Percentiles rank a stretch among this genome's conserved stretches.
Conservation (phyloP, 2,888 invertebrate genomes). For the Formica aserva region DNA sequence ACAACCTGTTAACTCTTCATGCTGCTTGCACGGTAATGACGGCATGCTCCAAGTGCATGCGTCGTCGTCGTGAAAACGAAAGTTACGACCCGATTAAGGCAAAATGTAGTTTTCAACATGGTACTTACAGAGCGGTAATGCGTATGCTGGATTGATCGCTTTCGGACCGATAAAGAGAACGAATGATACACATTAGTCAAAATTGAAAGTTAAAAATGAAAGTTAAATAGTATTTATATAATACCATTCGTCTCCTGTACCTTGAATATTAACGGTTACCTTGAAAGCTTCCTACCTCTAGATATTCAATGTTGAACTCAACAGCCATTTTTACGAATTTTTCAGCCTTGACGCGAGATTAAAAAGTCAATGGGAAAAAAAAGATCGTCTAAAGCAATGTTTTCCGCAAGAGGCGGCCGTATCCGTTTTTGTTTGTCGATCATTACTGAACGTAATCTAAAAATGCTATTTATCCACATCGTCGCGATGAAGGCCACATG, state of each 20-base stretch:
- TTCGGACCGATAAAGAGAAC: not conserved
- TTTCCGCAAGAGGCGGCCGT: not conserved
- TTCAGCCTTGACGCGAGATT: constrained; percentile 35
- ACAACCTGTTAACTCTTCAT: constrained; percentile 43
- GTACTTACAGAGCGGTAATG: not conserved
- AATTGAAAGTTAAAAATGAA: not conserved
- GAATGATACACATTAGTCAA: not conserved
- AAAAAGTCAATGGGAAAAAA: not conserved
- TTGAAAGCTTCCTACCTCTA: not conserved
- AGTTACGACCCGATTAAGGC: constrained; percentile 12
- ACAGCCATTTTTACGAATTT: constrained; percentile 1
- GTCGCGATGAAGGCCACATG: not conserved
- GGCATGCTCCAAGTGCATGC: not conserved
- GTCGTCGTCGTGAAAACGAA: constrained; percentile 27
- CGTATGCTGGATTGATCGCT: not conserved
- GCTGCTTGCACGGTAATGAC: constrained; percentile 19
- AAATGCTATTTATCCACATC: constrained; percentile 21
- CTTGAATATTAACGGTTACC: not conserved
- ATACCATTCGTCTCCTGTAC: not conserved
- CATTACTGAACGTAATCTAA: constrained; percentile 2
- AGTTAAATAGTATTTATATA: not conserved
- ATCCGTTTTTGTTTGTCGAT: constrained; percentile 21
- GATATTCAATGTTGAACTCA: constrained; percentile 11
- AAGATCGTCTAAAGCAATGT: constrained; percentile 8
- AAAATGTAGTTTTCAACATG: constrained; percentile 22